Evolutionary conservation across 2,888 invertebrate genomes (phyloP), one percentile per base, ranked within the genome.

Genomic region (Octodonta nipae): DNA sequence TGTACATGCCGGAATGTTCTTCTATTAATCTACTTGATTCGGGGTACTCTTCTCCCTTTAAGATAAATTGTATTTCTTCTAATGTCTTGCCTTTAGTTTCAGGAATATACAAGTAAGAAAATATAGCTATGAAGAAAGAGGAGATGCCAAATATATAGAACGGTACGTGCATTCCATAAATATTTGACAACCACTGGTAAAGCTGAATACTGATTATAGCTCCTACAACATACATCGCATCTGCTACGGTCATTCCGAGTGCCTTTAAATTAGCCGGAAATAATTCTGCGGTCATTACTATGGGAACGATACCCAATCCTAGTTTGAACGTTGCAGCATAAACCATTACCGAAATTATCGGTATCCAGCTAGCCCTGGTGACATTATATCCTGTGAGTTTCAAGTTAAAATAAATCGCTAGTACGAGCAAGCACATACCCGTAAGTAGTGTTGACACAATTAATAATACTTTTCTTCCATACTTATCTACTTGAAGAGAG

Each of bases 81-180:
- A 78, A 66, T 4, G 75, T 73, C 48, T 75, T 75, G 35, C 75
- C 75, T 55, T 75, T 78, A 2, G 78, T 78, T 57, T 78, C 78
- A 1, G 77, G 75, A 10, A 78, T 66, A 41, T 68, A 57, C 12
- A 35, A 33, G 17, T 37, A 28, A 6, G 43, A 41, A 14, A 36
- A 43, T 1, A 35, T 7, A 5, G 40, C 34, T 7, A 41, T 43
- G 47, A 51, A 25, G 38, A 51, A 28, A 32, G 45, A 5, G 47
- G 40, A 45, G 4, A 27, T 28, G 3, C 40, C 29, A 32, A 60
- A 61, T 4, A 61, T 34, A 36, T 56, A 56, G 34, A 61, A 60
- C 0, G 61, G 55, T 5, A 51, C 51, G 31, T 56, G 50, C 30
- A 56, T 48, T 5, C 59, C 60, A 34, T 43, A 54, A 4, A 24